These are phyloP conservation scores for Morone saxatilis DNA, from an alignment of 2,113 vertebrate genomes.

Conservation along the genomic window DNA sequence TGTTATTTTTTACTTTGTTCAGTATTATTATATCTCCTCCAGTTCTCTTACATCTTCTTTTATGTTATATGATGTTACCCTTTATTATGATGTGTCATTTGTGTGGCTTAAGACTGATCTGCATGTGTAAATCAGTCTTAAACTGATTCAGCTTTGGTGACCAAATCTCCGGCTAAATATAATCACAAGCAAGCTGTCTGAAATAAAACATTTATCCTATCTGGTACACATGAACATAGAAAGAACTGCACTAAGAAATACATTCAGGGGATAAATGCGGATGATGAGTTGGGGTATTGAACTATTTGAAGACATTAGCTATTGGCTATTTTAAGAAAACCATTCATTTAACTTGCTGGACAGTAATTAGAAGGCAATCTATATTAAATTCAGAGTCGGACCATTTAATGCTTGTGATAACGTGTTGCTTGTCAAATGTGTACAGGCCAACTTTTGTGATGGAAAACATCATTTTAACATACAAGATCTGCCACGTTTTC, in stretches of 20 bases:
- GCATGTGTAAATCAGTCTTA: conserved; percentile 58
- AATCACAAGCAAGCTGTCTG: conserved; percentile 30
- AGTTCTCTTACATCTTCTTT: conserved; percentile 31
- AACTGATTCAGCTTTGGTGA: conserved; percentile 17
- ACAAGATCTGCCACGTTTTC: conserved; percentile 1
- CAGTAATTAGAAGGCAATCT: conserved; percentile 20
- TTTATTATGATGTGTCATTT: conserved; percentile 32
- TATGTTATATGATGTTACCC: conserved; percentile 36
- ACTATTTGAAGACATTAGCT: neutral
- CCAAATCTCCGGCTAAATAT: conserved; percentile 22
- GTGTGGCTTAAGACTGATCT: conserved; percentile 57
- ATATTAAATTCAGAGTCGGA: conserved; percentile 6
- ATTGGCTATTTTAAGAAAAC: neutral
- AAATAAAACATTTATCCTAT: neutral
- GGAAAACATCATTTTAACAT: conserved; percentile 27
- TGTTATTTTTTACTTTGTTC: conserved; percentile 24
- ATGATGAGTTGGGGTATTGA: too few relatives aligned
- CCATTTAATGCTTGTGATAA: conserved; percentile 24
- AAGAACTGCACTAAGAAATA: neutral
- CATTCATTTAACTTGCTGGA: conserved; percentile 12
- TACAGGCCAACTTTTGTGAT: conserved; percentile 17
- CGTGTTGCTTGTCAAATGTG: conserved; percentile 20
- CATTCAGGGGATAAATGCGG: neutral
- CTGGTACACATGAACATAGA: neutral
- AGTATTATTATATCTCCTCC: conserved; percentile 35